Evolutionary conservation across 2,888 invertebrate genomes (phyloP), one percentile per base, ranked within the genome.

Genomic region (Mechanitis mazaeus): DNA sequence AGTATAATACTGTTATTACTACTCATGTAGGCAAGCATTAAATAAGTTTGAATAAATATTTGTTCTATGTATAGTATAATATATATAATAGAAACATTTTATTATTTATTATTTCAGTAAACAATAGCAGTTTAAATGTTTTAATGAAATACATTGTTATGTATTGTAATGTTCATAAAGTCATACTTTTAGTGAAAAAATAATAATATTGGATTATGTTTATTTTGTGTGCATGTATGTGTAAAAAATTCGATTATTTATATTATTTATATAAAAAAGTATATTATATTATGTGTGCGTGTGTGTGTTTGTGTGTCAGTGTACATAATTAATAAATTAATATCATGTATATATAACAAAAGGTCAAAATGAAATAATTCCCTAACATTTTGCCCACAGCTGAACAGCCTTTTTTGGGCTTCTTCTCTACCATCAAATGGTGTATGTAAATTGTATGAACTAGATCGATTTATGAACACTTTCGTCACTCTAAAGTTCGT

Each of bases 71-170:
- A 50, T 31, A 9, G 31, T 9, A 31, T 6, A 31, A 9, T 31
- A 31, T 31, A 31, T 9, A 31, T 7, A 31, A 50, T 28, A 9
- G 31, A 50, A 31, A 50, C 31, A 50, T 50, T 50, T 50, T 50
- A 50, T 50, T 50, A 50, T 50, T 50, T 50, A 50, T 50, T 31
- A 47, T 47, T 50, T n/a, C 50, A 31, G 31, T 31, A 50, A 50
- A 50, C 31, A 50, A 50, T 50, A 28, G n/a, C 28, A 28, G 7
- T 31, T 31, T 31, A 50, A 50, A 28, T 50, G 50, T 50, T 50
- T 50, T 31, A 50, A 6, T 5, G 35, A 6, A 5, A 6, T 35
- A 35, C 35, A 5, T 6, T 35, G 35, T 50, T 7, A 50, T 20
- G 20, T 20, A 20, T 20, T 20, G 20, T 31, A 50, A 50, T 50